A percentile compares a stretch with the other conserved stretches of the same genome.
phyloP scores from a whole-genome alignment of 2,797 vertebrate species.

The Helarctos malayanus region DNA sequence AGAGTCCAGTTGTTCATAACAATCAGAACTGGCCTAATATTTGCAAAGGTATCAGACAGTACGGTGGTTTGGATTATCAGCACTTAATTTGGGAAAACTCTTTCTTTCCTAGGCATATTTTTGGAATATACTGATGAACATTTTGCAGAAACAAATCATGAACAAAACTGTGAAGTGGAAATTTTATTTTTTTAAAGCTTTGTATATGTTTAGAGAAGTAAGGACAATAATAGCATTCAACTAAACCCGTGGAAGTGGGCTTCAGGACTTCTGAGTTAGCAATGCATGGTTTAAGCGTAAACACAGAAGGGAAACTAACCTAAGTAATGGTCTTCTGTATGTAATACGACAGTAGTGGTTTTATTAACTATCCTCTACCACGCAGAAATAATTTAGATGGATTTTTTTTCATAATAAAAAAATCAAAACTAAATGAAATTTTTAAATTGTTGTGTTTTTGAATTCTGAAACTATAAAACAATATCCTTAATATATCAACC shows the following conservation, averaged over 20 bases:
- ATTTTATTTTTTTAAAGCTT: conserved; percentile 55
- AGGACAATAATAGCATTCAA: neutral
- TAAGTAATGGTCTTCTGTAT: neutral
- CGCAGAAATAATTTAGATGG: conserved; percentile 37
- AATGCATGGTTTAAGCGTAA: conserved; percentile 39
- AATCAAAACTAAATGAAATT: conserved; percentile 40
- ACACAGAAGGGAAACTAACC: neutral
- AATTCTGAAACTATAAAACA: neutral
- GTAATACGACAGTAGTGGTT: neutral
- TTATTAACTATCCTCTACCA: conserved; percentile 28
- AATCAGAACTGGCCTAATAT: conserved; percentile 13
- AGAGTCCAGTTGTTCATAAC: neutral
- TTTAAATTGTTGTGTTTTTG: conserved; percentile 18
- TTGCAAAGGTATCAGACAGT: conserved; percentile 37
- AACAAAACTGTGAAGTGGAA: neutral
- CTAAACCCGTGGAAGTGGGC: neutral
- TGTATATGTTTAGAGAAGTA: neutral
- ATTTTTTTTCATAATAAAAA: conserved; percentile 59
- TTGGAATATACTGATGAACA: neutral
- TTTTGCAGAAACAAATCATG: conserved; percentile 9
- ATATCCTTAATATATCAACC: conserved; percentile 40
- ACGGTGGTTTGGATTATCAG: neutral
- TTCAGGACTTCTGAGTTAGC: neutral
- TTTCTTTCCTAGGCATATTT: conserved; percentile 34
- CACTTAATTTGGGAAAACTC: neutral